These are phyloP conservation scores for Scolopax rusticola DNA, from an alignment of 2,797 vertebrate species.

Conservation along the genomic window DNA sequence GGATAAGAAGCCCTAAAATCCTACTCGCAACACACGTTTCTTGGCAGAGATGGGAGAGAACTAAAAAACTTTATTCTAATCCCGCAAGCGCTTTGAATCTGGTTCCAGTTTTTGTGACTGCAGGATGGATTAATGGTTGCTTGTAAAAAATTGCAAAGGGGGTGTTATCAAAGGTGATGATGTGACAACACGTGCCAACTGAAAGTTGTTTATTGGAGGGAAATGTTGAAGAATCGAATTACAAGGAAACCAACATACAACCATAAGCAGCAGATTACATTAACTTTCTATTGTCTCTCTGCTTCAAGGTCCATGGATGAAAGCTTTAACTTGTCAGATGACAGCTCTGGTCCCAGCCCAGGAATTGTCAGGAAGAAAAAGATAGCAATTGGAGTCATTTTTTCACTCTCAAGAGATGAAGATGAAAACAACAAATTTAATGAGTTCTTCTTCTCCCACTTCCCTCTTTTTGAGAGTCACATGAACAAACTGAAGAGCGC, in stretches of 20 bases:
- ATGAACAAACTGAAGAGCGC: constrained; percentile 99
- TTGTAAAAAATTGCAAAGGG: neutral
- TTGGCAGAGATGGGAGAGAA: neutral
- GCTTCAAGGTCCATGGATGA: constrained; percentile 93
- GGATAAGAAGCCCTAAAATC: neutral
- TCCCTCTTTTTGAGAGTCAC: constrained; percentile 99
- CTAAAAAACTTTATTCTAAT: neutral
- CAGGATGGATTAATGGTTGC: neutral
- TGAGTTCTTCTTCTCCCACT: constrained; percentile 99
- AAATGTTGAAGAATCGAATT: neutral
- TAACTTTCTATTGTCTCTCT: constrained; percentile 30
- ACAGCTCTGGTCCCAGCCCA: constrained; percentile 89
- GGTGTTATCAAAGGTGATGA: neutral
- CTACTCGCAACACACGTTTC: neutral
- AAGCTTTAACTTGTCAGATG: constrained; percentile 99
- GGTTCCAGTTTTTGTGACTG: neutral
- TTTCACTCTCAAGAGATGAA: constrained; percentile 89
- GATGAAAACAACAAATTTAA: constrained; percentile 96
- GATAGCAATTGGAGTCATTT: constrained; percentile 98
- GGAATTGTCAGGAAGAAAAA: constrained; percentile 95
- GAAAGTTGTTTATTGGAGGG: neutral
- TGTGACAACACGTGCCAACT: neutral
- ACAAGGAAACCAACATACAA: neutral
- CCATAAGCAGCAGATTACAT: neutral
- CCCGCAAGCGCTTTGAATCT: neutral